Evolutionary conservation across 2,888 invertebrate species (phyloP), one percentile per base, ranked within the genome.

Genomic region (Liodrosophila aerea): DNA sequence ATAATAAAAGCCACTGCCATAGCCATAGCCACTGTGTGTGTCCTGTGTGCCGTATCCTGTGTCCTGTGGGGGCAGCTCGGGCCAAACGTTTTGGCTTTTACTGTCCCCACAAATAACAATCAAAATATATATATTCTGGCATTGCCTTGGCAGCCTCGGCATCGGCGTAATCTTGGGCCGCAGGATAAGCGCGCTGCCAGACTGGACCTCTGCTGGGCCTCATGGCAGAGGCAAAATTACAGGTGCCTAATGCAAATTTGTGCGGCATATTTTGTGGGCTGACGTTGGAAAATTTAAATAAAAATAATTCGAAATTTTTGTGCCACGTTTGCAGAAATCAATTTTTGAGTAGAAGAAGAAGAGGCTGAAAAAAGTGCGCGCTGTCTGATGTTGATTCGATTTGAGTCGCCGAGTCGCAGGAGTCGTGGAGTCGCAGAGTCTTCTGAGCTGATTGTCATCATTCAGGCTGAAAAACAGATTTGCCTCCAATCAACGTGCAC

Each of bases 401-500:
- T 76, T 72, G 61, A 56, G 44, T 63, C 29, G 16, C 33, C 11
- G 22, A 12, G 36, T 53, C 12, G 44, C 44, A n/a, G n/a, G n/a
- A n/a, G n/a, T 9, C 27, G 29, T 16, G 13, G 36, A 40, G 33
- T 56, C 33, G 29, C 22, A 22, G 18, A 34, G 40, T 63, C 64
- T 60, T 43, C 9, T 64, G 27, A 59, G 73, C 71, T 81, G 81
- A 81, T 81, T 81, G 84, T 81, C 86, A 81, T 85, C 84, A 81
- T 85, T 81, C 73, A 83, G 86, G 84, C 82, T 83, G 76, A 69
- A 67, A 77, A 85, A 81, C 86, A 81, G 81, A 81, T 81, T 81
- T 85, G 86, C 84, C 86, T 85, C 67, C 86, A 81, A 81, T 81
- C 81, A 81, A 83, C 81, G 86, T 85, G 80, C 86, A 85, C 81